Base-by-base conservation (phyloP, 2,888 invertebrate genomes). In the Spodoptera exigua region DNA sequence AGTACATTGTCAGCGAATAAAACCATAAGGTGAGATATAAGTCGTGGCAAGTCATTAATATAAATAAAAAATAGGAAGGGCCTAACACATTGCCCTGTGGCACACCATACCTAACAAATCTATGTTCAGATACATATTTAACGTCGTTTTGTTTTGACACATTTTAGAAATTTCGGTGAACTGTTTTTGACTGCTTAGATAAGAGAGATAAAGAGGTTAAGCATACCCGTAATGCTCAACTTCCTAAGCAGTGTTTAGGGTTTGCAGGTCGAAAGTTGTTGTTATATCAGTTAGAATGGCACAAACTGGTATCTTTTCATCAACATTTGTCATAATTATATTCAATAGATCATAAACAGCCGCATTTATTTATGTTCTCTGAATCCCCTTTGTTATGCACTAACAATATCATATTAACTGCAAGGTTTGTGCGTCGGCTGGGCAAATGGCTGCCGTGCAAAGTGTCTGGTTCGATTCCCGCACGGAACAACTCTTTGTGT, bases 341-440 rank as follows among this genome's bases (percentile, higher is more conserved):
- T 41, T 41, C 9, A 44, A 1, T 44, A 46, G 9, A 46, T 46
- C 46, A 5, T 35, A 46, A 46, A 46, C 3, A 2, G 46, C 46
- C 17, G n/a, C 3, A 35, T 46, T 46, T 35, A 46, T 46, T 44
- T 44, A 32, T 32, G 13, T 44, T 44, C 14, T 32, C 44, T 27
- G 12, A 44, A 45, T 2, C 45, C 45, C 34, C 35, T 45, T 17
- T 45, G 45, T 45, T 45, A 14, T 0, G 1, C 12, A n/a, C 35
- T n/a, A 3, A 46, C 16, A n/a, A 46, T 46, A 35, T 46, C 9
- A 17, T 46, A 46, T 46, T 35, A 17, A 12, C n/a, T n/a, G n/a
- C n/a, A n/a, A n/a, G n/a, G n/a, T n/a, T n/a, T n/a, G n/a, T n/a
- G n/a, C n/a, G n/a, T n/a, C n/a, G n/a, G n/a, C n/a, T n/a, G n/a